Evolutionary conservation across 2,797 vertebrate genomes (phyloP), one percentile per base, ranked within the genome.

Genomic region (Periophthalmus magnuspinnatus): DNA sequence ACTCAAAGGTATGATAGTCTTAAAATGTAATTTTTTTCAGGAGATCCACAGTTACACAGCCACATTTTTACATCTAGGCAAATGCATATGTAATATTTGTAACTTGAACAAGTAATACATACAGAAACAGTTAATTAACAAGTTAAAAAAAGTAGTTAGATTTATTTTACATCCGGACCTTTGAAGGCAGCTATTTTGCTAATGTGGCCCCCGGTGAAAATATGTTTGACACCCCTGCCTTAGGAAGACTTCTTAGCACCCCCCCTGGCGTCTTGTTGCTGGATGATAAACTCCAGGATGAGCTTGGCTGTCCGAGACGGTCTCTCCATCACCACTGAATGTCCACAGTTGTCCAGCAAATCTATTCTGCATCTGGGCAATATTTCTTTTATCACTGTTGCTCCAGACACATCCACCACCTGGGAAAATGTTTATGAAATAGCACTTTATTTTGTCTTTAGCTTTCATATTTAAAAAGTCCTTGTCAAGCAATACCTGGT

Each of bases 331-430:
- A 94, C 94, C 85, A 99, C 96, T 0, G 95, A 95, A 91, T 99
- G 97, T 14, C 98, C 97, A 5, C 97, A 99, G 90, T 96, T 98
- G 75, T 99, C 97, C 89, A 99, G 90, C 80, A 99, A 88, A 76
- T 98, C 95, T 71, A 97, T 93, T 1, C 93, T 94, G 90, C 95
- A 96, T 63, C 89, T 90, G 0, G 94, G 87, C 48, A 98, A 84
- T 0, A 90, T 82, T 0, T 91, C 93, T 1, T 92, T 87, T 74
- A 99, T 84, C 71, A 96, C 85, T 5, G 87, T 81, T 1, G 95
- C 95, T 1, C 96, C 97, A 2, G 97, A 97, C 52, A 97, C 96
- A 84, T 98, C 95, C 34, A 98, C 88, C 61, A 99, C 95, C 98
- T 99, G 65, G 6, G 60, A 56, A 70, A 67, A 77, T 7, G 57